Evolutionary conservation across 2,797 vertebrate species (phyloP).

Genomic region (Pogonophryne albipinna): DNA sequence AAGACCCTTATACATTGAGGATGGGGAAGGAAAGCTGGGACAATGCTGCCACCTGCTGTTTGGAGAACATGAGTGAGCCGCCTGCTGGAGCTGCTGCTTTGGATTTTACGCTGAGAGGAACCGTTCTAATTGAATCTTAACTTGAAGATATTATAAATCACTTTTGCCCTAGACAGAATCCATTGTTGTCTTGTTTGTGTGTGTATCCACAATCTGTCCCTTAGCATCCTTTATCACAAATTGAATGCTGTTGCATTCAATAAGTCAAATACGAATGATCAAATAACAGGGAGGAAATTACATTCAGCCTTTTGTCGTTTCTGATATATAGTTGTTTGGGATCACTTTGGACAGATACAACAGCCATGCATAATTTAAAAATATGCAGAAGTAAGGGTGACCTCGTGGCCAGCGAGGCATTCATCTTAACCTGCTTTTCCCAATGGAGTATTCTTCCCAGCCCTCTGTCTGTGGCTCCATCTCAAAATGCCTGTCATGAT

Average conservation of each 20-base stretch:
- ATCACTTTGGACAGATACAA: slow-evolving; percentile 60
- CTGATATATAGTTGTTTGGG: slow-evolving; percentile 71
- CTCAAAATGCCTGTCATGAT: slow-evolving; percentile 80
- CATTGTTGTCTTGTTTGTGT: slow-evolving; percentile 37
- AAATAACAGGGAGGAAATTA: slow-evolving; percentile 77
- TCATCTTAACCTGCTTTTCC: slow-evolving; percentile 55
- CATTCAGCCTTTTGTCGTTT: slow-evolving; percentile 66
- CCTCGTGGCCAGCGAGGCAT: slow-evolving; percentile 44
- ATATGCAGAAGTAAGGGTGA: slow-evolving; percentile 37
- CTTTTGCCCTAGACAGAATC: slow-evolving; percentile 49
- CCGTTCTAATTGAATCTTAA: slow-evolving; percentile 59
- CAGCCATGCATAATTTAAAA: slow-evolving; percentile 45
- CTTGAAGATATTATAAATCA: slow-evolving; percentile 65
- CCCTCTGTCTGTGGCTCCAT: slow-evolving; percentile 58
- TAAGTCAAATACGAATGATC: slow-evolving; percentile 67
- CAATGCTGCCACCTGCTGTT: slow-evolving; percentile 87
- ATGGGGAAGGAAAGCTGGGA: slow-evolving; percentile 58
- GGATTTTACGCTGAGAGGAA: slow-evolving; percentile 24
- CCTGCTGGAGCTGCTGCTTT: neutral
- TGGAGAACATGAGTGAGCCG: slow-evolving; percentile 15
- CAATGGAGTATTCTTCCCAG: slow-evolving; percentile 60
- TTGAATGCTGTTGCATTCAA: slow-evolving; percentile 68
- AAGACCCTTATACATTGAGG: slow-evolving; percentile 9
- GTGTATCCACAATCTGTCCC: slow-evolving; percentile 43
- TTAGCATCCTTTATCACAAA: slow-evolving; percentile 66